phyloP scores from a whole-genome alignment of 2,888 invertebrate genomes.

The Nematopogon swammerdamellus region DNA sequence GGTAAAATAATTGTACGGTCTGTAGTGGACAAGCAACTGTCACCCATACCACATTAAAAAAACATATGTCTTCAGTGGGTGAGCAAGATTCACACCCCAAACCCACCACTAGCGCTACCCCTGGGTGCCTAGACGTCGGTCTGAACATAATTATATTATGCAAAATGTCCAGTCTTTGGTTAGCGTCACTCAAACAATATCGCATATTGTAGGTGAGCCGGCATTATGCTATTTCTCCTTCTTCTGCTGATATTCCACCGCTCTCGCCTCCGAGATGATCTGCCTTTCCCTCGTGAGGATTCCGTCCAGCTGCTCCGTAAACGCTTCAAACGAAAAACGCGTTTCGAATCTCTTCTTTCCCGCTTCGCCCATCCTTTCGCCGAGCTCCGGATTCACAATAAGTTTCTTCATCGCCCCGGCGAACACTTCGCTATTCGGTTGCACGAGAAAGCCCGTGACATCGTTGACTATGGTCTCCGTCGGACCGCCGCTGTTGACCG shows the following conservation, averaged over 20 bases:
- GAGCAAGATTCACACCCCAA: too few relatives aligned
- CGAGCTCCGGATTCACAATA: slow-evolving; percentile 58
- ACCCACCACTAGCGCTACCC: too few relatives aligned
- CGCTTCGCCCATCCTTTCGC: slow-evolving; percentile 67
- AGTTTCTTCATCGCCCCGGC: slow-evolving; percentile 72
- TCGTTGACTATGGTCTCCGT: slow-evolving; percentile 84
- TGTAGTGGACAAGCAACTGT: too few relatives aligned
- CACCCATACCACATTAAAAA: too few relatives aligned
- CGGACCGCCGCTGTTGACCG: slow-evolving; percentile 94
- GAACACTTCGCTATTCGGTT: slow-evolving; percentile 66
- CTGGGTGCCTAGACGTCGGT: too few relatives aligned
- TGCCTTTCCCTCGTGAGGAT: slow-evolving; percentile 44
- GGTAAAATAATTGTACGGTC: too few relatives aligned
- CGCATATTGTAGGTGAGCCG: slow-evolving; percentile 41
- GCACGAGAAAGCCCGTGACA: slow-evolving; percentile 78
- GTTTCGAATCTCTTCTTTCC: slow-evolving; percentile 73
- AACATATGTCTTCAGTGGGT: too few relatives aligned
- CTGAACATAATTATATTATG: too few relatives aligned
- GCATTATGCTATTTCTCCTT: slow-evolving; percentile 41
- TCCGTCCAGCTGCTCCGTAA: slow-evolving; percentile 64
- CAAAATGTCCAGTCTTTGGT: neutral
- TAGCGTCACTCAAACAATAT: slow-evolving; percentile 39
- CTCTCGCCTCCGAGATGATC: slow-evolving; percentile 35
- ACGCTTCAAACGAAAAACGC: slow-evolving; percentile 82
- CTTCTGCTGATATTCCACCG: slow-evolving; percentile 36